phyloP scores from a whole-genome alignment of 2,113 vertebrate genomes.

The Thamnophis sirtalis region DNA sequence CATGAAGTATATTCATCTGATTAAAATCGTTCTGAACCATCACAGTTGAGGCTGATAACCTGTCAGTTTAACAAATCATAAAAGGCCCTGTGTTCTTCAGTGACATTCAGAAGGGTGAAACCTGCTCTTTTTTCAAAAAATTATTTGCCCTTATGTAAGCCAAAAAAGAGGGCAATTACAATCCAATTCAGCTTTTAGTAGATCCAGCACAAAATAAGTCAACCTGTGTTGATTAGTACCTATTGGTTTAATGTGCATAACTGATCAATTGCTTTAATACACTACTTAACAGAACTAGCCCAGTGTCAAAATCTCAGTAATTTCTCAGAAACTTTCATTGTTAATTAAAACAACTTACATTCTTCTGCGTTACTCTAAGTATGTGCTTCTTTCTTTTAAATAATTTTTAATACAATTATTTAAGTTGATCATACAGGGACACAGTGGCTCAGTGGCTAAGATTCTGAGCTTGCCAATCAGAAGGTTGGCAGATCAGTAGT shows the following conservation, averaged over 20 bases:
- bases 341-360: background rate
- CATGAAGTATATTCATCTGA: conserved; percentile 50
- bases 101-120: conserved; percentile 19
- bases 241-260: background rate
- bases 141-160: background rate
- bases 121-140: conserved; percentile 20
- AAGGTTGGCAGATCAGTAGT: too few relatives aligned
- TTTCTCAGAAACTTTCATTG: background rate
- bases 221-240: background rate
- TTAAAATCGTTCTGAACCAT: conserved; percentile 59
- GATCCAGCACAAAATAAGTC: background rate
- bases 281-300: background rate
- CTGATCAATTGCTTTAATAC: background rate
- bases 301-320: background rate
- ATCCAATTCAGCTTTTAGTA: background rate
- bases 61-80: conserved; percentile 44
- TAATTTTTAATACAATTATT: background rate
- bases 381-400: background rate
- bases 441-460: too few relatives aligned
- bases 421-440: too few relatives aligned
- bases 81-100: conserved; percentile 40
- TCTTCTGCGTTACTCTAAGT: background rate
- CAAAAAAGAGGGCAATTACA: background rate
- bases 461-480: too few relatives aligned
- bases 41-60: conserved; percentile 17